Evolutionary conservation across 2,888 invertebrate genomes (phyloP).

Genomic region (Drosophila dives): DNA sequence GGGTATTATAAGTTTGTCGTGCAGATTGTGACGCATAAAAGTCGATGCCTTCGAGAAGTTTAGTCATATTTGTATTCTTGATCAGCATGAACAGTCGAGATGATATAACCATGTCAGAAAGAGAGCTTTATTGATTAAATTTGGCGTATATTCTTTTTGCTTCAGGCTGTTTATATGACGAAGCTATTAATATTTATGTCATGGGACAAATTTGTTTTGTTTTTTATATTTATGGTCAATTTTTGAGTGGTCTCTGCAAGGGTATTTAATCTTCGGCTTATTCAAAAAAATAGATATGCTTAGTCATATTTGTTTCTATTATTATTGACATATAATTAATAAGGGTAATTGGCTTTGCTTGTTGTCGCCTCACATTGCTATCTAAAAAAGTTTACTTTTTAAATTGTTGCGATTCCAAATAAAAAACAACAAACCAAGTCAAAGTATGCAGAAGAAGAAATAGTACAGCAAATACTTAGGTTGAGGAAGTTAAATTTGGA

Average conservation of each 20-base stretch:
- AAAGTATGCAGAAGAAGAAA: slow-evolving; percentile 10
- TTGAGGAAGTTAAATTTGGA: slow-evolving; percentile 30
- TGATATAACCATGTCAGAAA: not conserved
- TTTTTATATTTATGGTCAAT: not conserved
- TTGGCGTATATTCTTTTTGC: not conserved
- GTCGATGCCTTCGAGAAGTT: not conserved
- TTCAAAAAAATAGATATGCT: not conserved
- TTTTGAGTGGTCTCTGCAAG: not conserved
- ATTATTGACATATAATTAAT: slow-evolving; percentile 74
- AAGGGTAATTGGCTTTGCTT: slow-evolving; percentile 70
- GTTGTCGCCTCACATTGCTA: slow-evolving; percentile 42
- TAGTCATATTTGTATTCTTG: not conserved
- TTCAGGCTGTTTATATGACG: not conserved
- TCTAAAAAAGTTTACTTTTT: slow-evolving; percentile 52
- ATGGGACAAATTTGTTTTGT: not conserved
- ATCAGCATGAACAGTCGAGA: not conserved
- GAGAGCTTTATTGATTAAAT: not conserved
- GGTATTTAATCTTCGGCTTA: not conserved
- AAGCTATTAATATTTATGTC: not conserved
- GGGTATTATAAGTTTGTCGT: not conserved
- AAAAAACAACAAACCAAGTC: not conserved
- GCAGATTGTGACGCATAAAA: not conserved
- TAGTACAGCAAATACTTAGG: slow-evolving; percentile 17
- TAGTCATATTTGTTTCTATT: slow-evolving; percentile 2
- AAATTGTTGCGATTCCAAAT: slow-evolving; percentile 44